A percentile compares a stretch with the other conserved stretches of the same genome.
Evolutionary conservation across 2,113 vertebrate species (phyloP).

Genomic region (Ochotona princeps): DNA sequence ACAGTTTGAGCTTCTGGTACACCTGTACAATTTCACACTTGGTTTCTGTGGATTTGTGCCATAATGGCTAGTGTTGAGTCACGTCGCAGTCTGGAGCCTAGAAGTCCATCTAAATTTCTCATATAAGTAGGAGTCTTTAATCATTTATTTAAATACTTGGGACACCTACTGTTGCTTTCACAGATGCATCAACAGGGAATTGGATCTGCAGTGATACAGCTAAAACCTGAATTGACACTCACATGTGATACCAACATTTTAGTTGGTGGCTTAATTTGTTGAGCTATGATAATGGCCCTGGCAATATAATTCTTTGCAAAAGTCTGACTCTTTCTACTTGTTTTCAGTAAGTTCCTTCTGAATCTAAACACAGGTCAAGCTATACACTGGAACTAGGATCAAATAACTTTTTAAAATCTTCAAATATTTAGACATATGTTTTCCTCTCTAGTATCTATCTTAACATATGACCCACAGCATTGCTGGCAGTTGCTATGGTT

Average conservation of each 20-base stretch:
- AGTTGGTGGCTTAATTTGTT: too few species aligned
- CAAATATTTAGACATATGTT: not conserved
- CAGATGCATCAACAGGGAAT: too few species aligned
- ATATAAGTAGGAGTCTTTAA: too few species aligned
- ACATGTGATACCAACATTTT: too few species aligned
- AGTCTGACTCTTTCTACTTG: not conserved
- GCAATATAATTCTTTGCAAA: not conserved
- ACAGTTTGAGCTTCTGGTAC: not conserved
- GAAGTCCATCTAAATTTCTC: too few species aligned
- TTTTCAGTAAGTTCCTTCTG: not conserved
- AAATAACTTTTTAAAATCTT: not conserved
- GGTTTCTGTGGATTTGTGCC: not conserved
- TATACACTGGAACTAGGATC: not conserved
- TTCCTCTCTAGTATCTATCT: not conserved
- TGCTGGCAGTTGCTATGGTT: not conserved
- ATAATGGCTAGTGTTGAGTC: too few species aligned
- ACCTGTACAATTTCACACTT: not conserved
- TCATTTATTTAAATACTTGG: too few species aligned
- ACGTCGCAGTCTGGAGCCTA: too few species aligned
- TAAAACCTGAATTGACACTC: too few species aligned
- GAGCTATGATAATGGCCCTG: too few species aligned
- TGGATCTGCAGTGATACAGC: too few species aligned
- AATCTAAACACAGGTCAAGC: not conserved
- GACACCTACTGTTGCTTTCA: too few species aligned
- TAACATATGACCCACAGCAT: not conserved